phyloP scores from a whole-genome alignment of 1,140 invertebrate genomes.

The Schlechtendalia chinensis region DNA sequence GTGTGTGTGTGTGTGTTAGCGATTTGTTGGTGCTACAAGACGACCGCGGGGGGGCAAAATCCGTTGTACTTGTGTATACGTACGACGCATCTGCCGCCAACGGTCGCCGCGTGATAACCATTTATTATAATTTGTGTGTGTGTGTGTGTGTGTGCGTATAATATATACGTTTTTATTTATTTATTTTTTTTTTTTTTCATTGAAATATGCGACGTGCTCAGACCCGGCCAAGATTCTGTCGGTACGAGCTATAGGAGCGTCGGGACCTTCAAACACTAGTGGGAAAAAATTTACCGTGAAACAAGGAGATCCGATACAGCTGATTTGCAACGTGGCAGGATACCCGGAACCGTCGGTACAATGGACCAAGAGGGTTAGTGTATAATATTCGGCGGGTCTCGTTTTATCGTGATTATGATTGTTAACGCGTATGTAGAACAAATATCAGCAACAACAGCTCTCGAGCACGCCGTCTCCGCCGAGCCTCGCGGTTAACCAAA shows the following conservation, averaged over 20 bases:
- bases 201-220: not conserved
- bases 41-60: too few relatives aligned
- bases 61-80: too few relatives aligned
- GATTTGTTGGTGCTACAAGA: too few relatives aligned
- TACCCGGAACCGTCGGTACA: not conserved
- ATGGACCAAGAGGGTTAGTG: conserved; percentile 20
- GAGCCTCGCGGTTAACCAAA: not conserved
- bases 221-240: conserved; percentile 3
- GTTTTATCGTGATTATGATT: too few relatives aligned
- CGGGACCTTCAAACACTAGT: not conserved
- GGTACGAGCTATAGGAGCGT: not conserved
- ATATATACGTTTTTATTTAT: too few relatives aligned
- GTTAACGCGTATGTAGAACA: not conserved
- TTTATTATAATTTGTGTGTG: not conserved
- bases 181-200: not conserved
- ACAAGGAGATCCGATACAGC: not conserved
- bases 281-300: not conserved
- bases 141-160: too few relatives aligned
- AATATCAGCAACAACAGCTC: not conserved
- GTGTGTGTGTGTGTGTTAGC: too few relatives aligned
- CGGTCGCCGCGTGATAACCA: too few relatives aligned
- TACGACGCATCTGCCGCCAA: too few relatives aligned
- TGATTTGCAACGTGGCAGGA: conserved; percentile 1
- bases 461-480: not conserved
- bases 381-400: not conserved